Percentiles rank a stretch among this genome's conserved stretches.
Conservation (phyloP, 2,797 vertebrate genomes). For the Emydoidea blandingii region DNA sequence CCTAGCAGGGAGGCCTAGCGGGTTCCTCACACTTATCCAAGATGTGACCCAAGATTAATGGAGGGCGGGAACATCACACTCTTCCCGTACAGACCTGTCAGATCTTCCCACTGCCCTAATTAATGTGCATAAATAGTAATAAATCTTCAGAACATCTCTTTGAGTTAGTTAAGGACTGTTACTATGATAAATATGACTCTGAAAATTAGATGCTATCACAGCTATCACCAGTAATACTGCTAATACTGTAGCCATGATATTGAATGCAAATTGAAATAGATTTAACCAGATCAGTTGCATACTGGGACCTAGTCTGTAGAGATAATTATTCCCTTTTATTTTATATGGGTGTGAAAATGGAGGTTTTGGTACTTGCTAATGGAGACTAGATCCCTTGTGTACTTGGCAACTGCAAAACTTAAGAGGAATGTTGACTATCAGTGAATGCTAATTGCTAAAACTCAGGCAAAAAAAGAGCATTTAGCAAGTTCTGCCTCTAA, state of each 20-base stretch:
- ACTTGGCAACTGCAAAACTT: neutral
- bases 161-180: conserved; percentile 41
- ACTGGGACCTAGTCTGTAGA: neutral
- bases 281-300: neutral
- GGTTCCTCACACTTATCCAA: neutral
- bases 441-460: neutral
- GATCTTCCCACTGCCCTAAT: neutral
- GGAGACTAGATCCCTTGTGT: neutral
- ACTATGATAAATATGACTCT: conserved; percentile 51
- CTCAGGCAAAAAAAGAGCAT: neutral
- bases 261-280: conserved; percentile 49
- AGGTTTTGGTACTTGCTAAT: neutral
- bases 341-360: neutral
- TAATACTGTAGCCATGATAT: neutral
- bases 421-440: neutral
- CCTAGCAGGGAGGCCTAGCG: neutral
- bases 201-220: conserved; percentile 25
- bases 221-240: neutral
- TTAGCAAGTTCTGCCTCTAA: neutral
- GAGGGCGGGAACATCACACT: neutral
- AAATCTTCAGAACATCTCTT: conserved; percentile 40
- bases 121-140: conserved; percentile 50
- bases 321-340: neutral
- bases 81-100: neutral
- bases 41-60: neutral